Evolutionary conservation across 2,113 vertebrate species (phyloP), one percentile per base, ranked within the genome.

Genomic region (Sebastes fasciatus): DNA sequence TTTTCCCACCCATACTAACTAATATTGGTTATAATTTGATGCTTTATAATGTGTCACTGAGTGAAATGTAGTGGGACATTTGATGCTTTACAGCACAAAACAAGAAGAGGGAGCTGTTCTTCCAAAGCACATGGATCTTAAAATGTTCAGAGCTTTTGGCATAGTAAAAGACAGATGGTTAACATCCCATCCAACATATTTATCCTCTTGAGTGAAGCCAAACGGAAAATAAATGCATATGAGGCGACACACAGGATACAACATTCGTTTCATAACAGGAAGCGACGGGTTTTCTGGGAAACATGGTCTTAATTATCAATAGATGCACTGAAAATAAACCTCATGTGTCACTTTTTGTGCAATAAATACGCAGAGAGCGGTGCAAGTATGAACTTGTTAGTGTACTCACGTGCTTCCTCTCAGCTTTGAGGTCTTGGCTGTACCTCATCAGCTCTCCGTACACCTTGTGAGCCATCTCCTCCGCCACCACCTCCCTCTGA

Each of bases 391-490:
- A 42, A 16, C 26, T 12, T 6, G 11, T 13, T 8, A 1, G 23
- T 45, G 14, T 48, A 95, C 95, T 97, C 96, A 99, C 98, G 79
- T 98, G 97, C 96, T 99, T 99, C 77, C 98, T 95, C 93, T 99
- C 98, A 0, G 95, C 95, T 94, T 99, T 99, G 57, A 99, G 96
- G 78, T 99, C 98, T 65, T 97, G 97, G 85, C 97, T 96, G 51
- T 99, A 99, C 94, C 96, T 97, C 97, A 99, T 98, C 94, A 99
- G 91, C 94, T 99, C 98, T 16, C 96, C 97, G 6, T 98, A 99
- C 42, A 99, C 98, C 94, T 95, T 96, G 91, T 99, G 97, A 16
- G 96, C 96, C 96, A 99, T 97, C 94, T 99, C 98, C 95, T 99
- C 98, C 11, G 98, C 98, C 91, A 99, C 98, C 58, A 99, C 97